Conservation (phyloP, 2,113 vertebrate species). For the Aplodontia rufa region DNA sequence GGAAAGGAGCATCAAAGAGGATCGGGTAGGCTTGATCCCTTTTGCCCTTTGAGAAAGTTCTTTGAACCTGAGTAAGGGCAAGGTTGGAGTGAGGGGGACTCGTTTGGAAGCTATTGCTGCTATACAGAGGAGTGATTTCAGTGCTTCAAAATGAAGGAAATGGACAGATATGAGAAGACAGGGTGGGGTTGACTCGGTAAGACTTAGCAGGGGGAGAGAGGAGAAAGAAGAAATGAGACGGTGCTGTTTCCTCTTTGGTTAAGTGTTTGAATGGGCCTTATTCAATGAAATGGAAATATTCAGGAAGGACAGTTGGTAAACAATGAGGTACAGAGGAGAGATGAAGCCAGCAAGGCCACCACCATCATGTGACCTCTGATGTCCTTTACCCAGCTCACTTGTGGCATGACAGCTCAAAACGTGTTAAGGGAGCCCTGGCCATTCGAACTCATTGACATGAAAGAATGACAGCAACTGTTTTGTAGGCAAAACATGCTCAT, state of each 20-base stretch:
- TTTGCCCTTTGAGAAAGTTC: not conserved
- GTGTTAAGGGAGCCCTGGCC: not conserved
- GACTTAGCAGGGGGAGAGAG: not conserved
- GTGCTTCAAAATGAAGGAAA: not conserved
- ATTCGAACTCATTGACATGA: not conserved
- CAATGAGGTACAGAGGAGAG: not conserved
- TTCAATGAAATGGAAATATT: not conserved
- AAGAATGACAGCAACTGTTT: conserved; percentile 46
- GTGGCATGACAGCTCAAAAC: not conserved
- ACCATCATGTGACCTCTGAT: not conserved
- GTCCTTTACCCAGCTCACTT: not conserved
- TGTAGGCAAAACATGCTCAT: not conserved
- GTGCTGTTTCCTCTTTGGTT: not conserved
- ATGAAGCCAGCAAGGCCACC: not conserved
- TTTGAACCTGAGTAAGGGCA: not conserved
- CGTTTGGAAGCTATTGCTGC: not conserved
- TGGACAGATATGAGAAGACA: not conserved
- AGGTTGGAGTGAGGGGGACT: not conserved
- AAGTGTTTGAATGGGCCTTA: not conserved
- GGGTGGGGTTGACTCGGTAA: not conserved
- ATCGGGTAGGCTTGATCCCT: not conserved
- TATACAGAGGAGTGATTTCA: not conserved
- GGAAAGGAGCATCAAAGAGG: no score
- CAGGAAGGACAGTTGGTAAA: not conserved
- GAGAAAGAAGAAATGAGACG: not conserved